These are phyloP conservation scores for Aleiodes testaceus DNA, from an alignment of 2,888 invertebrate species.

Conservation along the genomic window DNA sequence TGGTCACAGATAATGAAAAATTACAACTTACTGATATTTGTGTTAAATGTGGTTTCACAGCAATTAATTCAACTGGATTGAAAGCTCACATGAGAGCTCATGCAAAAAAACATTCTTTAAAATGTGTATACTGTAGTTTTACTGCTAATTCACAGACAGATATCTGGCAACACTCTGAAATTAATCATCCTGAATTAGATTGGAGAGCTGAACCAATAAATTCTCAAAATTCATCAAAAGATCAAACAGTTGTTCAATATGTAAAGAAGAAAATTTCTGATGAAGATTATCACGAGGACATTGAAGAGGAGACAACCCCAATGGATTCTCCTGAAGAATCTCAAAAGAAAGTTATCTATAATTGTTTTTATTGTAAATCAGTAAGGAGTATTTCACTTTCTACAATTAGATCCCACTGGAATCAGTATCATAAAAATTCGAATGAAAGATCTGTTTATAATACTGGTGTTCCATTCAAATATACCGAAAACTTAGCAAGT, in stretches of 20 bases:
- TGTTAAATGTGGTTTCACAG: constrained; percentile 61
- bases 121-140: constrained; percentile 67
- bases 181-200: constrained; percentile 61
- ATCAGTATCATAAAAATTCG: constrained; percentile 55
- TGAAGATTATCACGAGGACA: constrained; percentile 58
- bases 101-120: constrained; percentile 52
- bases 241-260: constrained; percentile 37
- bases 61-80: constrained; percentile 59
- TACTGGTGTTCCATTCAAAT: constrained; percentile 56
- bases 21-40: constrained; percentile 51
- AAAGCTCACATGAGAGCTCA: constrained; percentile 65
- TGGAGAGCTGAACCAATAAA: constrained; percentile 52
- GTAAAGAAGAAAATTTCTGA: constrained; percentile 39
- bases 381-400: constrained; percentile 59
- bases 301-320: constrained; percentile 52
- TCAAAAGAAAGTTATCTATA: constrained; percentile 53
- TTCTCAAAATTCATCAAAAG: constrained; percentile 39
- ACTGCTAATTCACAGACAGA: constrained; percentile 58
- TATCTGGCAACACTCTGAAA: constrained; percentile 63
- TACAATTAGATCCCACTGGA: constrained; percentile 63
- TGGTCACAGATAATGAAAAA: constrained; percentile 33
- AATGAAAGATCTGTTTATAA: constrained; percentile 14
- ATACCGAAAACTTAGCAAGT: constrained; percentile 51
- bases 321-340: background rate
- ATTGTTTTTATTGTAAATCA: constrained; percentile 62